A percentile compares a stretch with the other conserved stretches of the same genome.
These are phyloP conservation scores for Zosterops pallidus DNA, from an alignment of 2,113 vertebrate genomes.

Conservation along the genomic window DNA sequence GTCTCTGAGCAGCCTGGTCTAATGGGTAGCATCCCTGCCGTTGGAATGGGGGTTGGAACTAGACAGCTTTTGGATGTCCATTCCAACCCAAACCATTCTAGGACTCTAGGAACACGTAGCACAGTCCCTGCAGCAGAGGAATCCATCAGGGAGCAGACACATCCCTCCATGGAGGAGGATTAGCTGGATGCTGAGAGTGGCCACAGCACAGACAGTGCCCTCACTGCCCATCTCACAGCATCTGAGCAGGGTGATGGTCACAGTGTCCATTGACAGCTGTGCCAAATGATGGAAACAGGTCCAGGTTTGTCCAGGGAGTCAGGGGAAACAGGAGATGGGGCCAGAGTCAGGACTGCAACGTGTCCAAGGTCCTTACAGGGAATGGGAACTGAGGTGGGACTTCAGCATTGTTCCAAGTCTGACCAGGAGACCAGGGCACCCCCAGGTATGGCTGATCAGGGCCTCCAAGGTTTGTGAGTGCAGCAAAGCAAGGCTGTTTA, in stretches of 20 bases:
- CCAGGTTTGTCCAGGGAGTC: not conserved
- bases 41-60: not conserved
- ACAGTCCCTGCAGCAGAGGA: not conserved
- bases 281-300: not conserved
- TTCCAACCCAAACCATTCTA: not conserved
- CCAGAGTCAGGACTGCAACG: not conserved
- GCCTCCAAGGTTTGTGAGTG: not conserved
- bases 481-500: not conserved
- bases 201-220: not conserved
- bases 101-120: not conserved
- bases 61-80: not conserved
- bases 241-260: not conserved
- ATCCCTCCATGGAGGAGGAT: not conserved
- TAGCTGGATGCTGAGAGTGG: not conserved
- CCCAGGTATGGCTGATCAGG: not conserved
- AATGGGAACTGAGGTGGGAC: not conserved
- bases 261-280: rapidly evolving
- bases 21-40: not conserved
- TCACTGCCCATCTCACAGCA: not conserved
- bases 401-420: not conserved
- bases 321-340: not conserved
- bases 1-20: not conserved
- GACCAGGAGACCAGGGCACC: not conserved
- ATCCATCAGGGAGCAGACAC: not conserved
- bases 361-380: not conserved